phyloP scores from a whole-genome alignment of 2,797 vertebrate genomes.

The Arrhamphus sclerolepis region DNA sequence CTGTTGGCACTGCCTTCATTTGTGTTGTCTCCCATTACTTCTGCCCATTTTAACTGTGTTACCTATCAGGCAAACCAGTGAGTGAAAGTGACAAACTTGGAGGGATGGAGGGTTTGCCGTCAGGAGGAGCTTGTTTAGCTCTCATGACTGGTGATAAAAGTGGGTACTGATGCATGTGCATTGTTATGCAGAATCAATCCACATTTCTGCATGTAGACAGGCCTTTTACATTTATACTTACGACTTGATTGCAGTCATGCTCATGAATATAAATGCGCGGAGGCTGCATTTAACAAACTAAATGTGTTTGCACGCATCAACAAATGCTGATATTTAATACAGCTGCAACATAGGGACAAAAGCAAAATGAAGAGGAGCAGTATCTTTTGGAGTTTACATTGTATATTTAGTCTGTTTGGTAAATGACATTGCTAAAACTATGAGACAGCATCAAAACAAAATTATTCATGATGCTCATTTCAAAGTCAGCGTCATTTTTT shows the following conservation, averaged over 20 bases:
- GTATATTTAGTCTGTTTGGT: too few relatives aligned
- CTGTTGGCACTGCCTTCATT: constrained; percentile 70
- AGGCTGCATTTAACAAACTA: constrained; percentile 9
- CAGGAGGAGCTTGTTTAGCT: constrained; percentile 49
- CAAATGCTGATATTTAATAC: constrained; percentile 19
- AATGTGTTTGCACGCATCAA: not conserved
- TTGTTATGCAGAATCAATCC: constrained; percentile 17
- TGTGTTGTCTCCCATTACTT: constrained; percentile 73
- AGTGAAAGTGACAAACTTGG: constrained; percentile 59
- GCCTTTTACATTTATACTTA: constrained; percentile 20
- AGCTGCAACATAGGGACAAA: constrained; percentile 5
- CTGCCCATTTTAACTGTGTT: constrained; percentile 70
- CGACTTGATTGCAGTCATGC: constrained; percentile 10
- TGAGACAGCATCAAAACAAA: too few relatives aligned
- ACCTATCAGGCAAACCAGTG: constrained; percentile 68
- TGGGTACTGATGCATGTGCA: constrained; percentile 13
- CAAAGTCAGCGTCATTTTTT: too few relatives aligned
- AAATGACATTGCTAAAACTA: too few relatives aligned
- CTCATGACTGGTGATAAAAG: constrained; percentile 38
- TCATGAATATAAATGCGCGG: not conserved
- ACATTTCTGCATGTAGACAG: not conserved
- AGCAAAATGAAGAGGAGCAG: constrained; percentile 20
- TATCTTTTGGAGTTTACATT: too few relatives aligned
- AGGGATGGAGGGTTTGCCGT: constrained; percentile 42
- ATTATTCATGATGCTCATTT: too few relatives aligned